These are phyloP conservation scores for Onychostruthus taczanowskii DNA, from an alignment of 2,113 vertebrate species.

Conservation along the genomic window DNA sequence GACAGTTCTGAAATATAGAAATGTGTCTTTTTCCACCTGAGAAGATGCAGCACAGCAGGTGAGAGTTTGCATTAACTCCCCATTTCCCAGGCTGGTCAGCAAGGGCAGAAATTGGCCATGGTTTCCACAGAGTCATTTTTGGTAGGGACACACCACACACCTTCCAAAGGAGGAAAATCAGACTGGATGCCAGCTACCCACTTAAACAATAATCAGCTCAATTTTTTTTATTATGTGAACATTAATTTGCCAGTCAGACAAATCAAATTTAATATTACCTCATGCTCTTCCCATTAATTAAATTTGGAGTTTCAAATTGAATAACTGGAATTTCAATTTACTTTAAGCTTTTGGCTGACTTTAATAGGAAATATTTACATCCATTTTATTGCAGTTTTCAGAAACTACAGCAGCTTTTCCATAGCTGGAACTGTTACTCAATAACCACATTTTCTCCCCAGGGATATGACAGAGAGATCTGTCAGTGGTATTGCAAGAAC, in stretches of 20 bases:
- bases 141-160: not conserved
- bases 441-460: not conserved
- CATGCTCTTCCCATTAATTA: constrained; percentile 72
- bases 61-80: not conserved
- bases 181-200: constrained; percentile 74
- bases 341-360: constrained; percentile 56
- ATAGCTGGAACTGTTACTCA: not conserved
- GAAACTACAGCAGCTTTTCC: constrained; percentile 6
- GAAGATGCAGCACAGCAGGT: not conserved
- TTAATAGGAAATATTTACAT: constrained; percentile 38
- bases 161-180: constrained; percentile 56
- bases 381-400: constrained; percentile 5
- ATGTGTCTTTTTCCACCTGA: not conserved
- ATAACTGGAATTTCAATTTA: constrained; percentile 61
- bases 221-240: constrained; percentile 67
- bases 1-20: not conserved
- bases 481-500: not conserved
- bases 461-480: not conserved
- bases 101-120: not conserved
- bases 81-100: not conserved
- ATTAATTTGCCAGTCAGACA: constrained; percentile 68
- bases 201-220: constrained; percentile 80
- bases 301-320: constrained; percentile 48
- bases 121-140: not conserved
- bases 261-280: constrained; percentile 77